phyloP scores from a whole-genome alignment of 2,113 vertebrate species.

The Collichthys lucidus region DNA sequence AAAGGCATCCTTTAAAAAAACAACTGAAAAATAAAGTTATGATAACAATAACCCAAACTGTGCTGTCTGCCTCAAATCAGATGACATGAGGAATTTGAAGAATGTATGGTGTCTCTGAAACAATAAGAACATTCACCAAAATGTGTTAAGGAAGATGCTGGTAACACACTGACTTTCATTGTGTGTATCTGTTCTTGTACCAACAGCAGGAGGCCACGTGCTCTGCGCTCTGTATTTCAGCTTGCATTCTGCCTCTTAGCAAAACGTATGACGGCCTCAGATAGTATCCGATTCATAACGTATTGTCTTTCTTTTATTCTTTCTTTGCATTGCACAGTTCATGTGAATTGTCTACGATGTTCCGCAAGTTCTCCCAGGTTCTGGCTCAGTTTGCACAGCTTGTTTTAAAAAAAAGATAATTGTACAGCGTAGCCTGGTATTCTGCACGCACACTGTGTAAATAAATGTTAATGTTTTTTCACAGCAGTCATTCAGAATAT shows the following conservation, averaged over 20 bases:
- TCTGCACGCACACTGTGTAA: slow-evolving; percentile 36
- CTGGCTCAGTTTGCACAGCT: slow-evolving; percentile 30
- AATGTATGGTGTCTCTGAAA: slow-evolving; percentile 3
- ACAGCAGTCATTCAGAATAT: neutral
- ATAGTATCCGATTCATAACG: neutral
- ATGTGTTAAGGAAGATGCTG: slow-evolving; percentile 15
- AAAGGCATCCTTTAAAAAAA: neutral
- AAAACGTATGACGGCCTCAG: slow-evolving; percentile 18
- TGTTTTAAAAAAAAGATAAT: slow-evolving; percentile 33
- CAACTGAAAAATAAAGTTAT: neutral
- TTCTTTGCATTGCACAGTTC: slow-evolving; percentile 26
- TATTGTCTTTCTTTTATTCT: neutral
- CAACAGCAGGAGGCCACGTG: slow-evolving; percentile 1
- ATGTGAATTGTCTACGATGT: slow-evolving; percentile 19
- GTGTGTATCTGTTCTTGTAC: slow-evolving; percentile 35
- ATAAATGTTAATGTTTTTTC: slow-evolving; percentile 30
- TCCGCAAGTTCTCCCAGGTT: neutral
- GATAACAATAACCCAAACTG: neutral
- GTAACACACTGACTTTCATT: slow-evolving; percentile 35
- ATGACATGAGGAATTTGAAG: neutral
- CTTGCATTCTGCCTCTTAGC: slow-evolving; percentile 32
- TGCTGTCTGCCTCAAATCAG: neutral
- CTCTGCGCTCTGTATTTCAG: slow-evolving; percentile 27
- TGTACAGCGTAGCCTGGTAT: neutral
- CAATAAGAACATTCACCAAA: slow-evolving; percentile 7